Base-by-base conservation (phyloP, 2,888 invertebrate species). In the Homarus gammarus region DNA sequence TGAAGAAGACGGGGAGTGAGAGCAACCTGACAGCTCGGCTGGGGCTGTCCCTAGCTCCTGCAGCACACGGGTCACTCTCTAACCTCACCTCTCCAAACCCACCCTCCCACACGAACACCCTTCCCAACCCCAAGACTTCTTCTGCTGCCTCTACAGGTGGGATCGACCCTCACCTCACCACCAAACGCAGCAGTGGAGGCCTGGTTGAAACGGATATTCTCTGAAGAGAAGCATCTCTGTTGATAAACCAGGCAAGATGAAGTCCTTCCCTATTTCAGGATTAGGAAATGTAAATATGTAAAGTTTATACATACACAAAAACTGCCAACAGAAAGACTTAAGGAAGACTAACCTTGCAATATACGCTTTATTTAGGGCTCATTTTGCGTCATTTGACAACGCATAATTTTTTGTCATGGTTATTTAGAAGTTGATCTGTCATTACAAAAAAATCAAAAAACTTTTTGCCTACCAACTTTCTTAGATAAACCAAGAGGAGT, bases 1-100 rank as follows among this genome's bases (percentile, higher is more conserved):
- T 91, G 18, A 91, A 91, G 84, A 91, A 92, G 77, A 91, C 92
- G 33, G 91, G 91, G 15, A 91, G 91, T 38, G 92, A 92, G 36
- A 90, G 91, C 27, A 90, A 91, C 64, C 77, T 92, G 40, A 78
- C 90, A 22, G 84, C 73, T n/a, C 87, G 91, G 18, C 72, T 90
- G 12, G 88, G 90, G 31, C 78, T 90, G 61, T 90, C 88, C 33
- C 27, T 91, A 44, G 84, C 82, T 40, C 84, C 87, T n/a, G 82
- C 73, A n/a, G 68, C 87, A 31, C 87, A 87, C 61, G 82, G 84
- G 36, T 77, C 84, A 3, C 79, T 91, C 49, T 88, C 88, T 22
- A 91, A 91, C 68, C 83, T 91, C 2, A 51, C 82, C 15, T 90
- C 87, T 2, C 79, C 85, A 33, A 78, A 85, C 27, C 70, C 38